A percentile compares a stretch with the other conserved stretches of the same genome.
Conservation (phyloP, 2,113 vertebrate genomes). For the Albula glossodonta region DNA sequence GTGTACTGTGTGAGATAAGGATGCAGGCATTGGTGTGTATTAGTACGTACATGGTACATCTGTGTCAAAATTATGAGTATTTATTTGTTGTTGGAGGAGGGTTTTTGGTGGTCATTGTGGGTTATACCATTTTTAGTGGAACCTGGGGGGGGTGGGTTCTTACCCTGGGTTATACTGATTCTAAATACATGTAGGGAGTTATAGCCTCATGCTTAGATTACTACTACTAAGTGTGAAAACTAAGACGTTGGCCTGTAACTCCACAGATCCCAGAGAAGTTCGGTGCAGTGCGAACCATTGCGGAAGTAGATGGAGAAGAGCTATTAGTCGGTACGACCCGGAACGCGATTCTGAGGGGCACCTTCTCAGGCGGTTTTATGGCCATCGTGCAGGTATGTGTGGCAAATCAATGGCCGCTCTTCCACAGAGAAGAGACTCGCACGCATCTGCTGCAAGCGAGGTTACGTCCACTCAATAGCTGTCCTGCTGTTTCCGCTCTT, state of each 20-base stretch:
- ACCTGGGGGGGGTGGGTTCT: no score
- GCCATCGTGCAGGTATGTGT: slow-evolving; percentile 49
- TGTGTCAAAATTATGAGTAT: no score
- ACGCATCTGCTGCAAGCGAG: neutral
- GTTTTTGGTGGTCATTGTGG: neutral
- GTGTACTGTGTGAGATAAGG: slow-evolving; percentile 8
- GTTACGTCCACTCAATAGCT: neutral
- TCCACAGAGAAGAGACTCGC: neutral
- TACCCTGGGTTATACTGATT: no score
- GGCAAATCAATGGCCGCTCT: neutral
- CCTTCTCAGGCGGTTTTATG: slow-evolving; percentile 78
- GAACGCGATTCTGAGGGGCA: slow-evolving; percentile 82
- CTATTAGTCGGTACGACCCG: slow-evolving; percentile 86
- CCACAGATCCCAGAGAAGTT: slow-evolving; percentile 82
- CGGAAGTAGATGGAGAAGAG: slow-evolving; percentile 76
- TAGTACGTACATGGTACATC: neutral
- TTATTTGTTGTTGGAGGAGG: no score
- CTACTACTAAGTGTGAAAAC: neutral
- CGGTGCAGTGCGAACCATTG: slow-evolving; percentile 83
- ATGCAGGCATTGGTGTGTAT: neutral
- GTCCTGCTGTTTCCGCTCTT: neutral
- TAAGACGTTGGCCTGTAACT: neutral
- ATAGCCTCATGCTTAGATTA: neutral
- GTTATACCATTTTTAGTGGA: neutral
- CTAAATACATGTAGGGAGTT: no score